A percentile compares a stretch with the other conserved stretches of the same genome.
Conservation (phyloP, 2,797 vertebrate species). For the Lagodon rhomboides region DNA sequence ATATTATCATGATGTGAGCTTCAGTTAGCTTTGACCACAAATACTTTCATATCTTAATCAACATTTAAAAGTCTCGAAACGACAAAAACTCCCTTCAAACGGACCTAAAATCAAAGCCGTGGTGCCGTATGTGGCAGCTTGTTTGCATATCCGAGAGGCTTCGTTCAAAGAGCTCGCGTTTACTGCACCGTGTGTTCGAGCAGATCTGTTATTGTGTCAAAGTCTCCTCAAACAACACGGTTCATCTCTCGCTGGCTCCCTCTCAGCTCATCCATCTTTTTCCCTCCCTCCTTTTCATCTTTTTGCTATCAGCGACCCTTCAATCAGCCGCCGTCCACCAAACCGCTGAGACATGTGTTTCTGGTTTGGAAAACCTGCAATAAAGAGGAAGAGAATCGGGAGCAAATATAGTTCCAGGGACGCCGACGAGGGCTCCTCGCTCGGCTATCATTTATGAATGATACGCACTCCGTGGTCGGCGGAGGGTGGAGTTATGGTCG, state of each 20-base stretch:
- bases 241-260: constrained; percentile 13
- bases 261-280: constrained; percentile 12
- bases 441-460: constrained; percentile 35
- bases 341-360: constrained; percentile 63
- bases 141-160: background rate
- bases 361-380: constrained; percentile 60
- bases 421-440: constrained; percentile 14
- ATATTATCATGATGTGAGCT: too few species aligned
- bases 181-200: background rate
- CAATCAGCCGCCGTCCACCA: constrained; percentile 27
- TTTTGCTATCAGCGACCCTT: constrained; percentile 43
- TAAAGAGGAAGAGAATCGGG: constrained; percentile 23
- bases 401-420: constrained; percentile 57
- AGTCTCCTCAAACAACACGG: constrained; percentile 1
- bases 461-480: constrained; percentile 47
- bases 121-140: too few species aligned
- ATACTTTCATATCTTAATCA: background rate
- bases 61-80: too few species aligned
- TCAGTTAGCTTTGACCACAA: too few species aligned
- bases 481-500: constrained; percentile 57
- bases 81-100: too few species aligned
- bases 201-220: background rate
- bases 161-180: background rate
- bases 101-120: too few species aligned
- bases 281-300: background rate